phyloP scores from a whole-genome alignment of 2,888 invertebrate species.

The Andrena bucephala region DNA sequence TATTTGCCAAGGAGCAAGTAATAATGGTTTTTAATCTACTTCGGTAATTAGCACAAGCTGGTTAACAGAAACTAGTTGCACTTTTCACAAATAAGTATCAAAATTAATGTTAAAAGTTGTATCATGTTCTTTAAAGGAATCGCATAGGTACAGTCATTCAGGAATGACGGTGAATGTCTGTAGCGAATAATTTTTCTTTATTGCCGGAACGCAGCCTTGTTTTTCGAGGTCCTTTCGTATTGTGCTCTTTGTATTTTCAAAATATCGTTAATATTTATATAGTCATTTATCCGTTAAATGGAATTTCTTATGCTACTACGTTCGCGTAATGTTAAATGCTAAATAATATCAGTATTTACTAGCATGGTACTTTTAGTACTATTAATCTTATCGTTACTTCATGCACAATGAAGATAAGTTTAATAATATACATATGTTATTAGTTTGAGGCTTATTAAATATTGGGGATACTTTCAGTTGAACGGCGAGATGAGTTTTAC shows the following conservation, averaged over 20 bases:
- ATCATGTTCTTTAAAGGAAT: conserved; percentile 33
- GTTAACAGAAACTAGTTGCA: conserved; percentile 57
- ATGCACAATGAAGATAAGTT: conserved; percentile 52
- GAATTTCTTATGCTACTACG: conserved; percentile 53
- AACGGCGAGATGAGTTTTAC: conserved; percentile 28
- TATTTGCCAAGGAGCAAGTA: conserved; percentile 10
- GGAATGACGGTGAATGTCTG: conserved; percentile 36
- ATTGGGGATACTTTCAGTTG: conserved; percentile 45
- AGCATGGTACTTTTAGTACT: conserved; percentile 58
- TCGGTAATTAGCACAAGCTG: conserved; percentile 53
- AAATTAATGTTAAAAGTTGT: conserved; percentile 43
- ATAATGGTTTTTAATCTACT: conserved; percentile 31
- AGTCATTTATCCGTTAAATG: conserved; percentile 56
- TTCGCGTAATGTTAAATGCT: conserved; percentile 53
- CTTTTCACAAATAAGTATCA: conserved; percentile 46
- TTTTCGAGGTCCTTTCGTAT: conserved; percentile 29
- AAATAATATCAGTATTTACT: conserved; percentile 60
- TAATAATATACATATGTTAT: conserved; percentile 47
- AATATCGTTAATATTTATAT: conserved; percentile 55
- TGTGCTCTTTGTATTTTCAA: conserved; percentile 53
- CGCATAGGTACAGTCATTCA: conserved; percentile 33
- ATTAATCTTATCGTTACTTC: conserved; percentile 54
- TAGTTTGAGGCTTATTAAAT: conserved; percentile 50
- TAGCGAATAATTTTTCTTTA: conserved; percentile 42
- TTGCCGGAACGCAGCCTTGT: conserved; percentile 29